phyloP scores from a whole-genome alignment of 2,888 invertebrate genomes.

The Elgonia sp. region DNA sequence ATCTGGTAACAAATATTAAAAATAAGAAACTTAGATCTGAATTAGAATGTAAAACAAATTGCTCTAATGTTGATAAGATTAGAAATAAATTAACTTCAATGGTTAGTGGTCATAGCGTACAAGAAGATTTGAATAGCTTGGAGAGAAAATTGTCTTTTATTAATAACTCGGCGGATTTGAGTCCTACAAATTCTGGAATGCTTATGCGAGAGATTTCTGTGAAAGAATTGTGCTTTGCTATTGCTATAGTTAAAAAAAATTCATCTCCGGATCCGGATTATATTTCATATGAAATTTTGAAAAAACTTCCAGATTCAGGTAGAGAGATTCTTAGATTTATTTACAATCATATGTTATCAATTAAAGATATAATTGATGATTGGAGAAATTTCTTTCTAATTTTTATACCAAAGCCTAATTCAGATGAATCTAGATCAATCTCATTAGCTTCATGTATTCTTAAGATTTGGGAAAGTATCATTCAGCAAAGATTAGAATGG shows the following conservation, averaged over 20 bases:
- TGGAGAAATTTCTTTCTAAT: too few species aligned
- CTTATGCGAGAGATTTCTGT: not conserved
- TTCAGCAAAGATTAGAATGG: not conserved
- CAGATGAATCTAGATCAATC: slow-evolving; percentile 11
- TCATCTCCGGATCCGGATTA: not conserved
- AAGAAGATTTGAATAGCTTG: not conserved
- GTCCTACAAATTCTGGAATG: not conserved
- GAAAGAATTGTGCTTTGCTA: not conserved
- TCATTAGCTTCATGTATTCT: slow-evolving; percentile 7
- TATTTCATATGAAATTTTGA: not conserved
- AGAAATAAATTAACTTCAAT: not conserved
- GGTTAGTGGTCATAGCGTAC: not conserved
- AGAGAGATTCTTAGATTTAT: not conserved
- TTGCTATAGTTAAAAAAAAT: not conserved
- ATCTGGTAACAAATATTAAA: slow-evolving; percentile 13
- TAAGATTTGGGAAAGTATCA: slow-evolving; percentile 9
- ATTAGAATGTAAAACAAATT: slow-evolving; percentile 1
- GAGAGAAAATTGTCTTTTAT: not conserved
- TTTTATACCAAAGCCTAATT: slow-evolving; percentile 18
- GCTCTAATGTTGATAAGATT: slow-evolving; percentile 10
- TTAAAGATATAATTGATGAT: not conserved
- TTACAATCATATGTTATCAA: not conserved
- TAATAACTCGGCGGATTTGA: not conserved
- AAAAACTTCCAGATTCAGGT: not conserved
- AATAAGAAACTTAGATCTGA: slow-evolving; percentile 13